Evolutionary conservation across 2,888 invertebrate genomes (phyloP), one percentile per base, ranked within the genome.

Genomic region (Athalia circularis): DNA sequence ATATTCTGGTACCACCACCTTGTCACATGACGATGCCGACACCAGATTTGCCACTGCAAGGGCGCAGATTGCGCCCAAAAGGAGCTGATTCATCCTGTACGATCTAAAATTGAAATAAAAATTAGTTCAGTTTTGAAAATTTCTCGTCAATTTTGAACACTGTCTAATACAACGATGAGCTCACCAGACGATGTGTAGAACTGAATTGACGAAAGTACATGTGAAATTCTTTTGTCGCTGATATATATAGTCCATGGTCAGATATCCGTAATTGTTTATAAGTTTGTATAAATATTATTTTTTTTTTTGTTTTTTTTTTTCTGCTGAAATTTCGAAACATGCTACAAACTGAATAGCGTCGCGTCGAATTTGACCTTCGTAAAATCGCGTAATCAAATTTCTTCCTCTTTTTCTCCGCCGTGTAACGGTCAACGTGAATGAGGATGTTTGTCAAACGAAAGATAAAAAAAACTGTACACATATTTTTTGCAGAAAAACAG

Each of bases 1-100:
- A 76, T 88, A 82, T 77, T 89, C 88, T 6, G 90, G 85, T 1
- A 90, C 80, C n/a, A 83, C 76, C 5, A 85, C 84, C 29, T 80
- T 82, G 29, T 88, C 87, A 80, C 85, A 86, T 7, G 78, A 74
- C 43, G 80, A 82, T 47, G 75, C 81, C 6, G 77, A 77, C 13
- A 29, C 80, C 75, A 68, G 64, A 11, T 61, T 50, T 4, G 79
- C 79, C 15, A 78, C 13, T 72, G 74, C 78, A 64, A 78, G 13
- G 48, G 64, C 78, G 78, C 80, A 83, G 15, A 87, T 61, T 79
- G 79, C 70, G 77, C 81, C 80, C 80, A 57, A 77, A 45, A 82
- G 77, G 62, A 81, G 72, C 70, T 65, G 50, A 70, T 77, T 83
- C 87, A 87, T 87, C 80, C 77, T 84, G 81, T 77, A 80, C 57